These are phyloP conservation scores for Scaptomyza pallida DNA, from an alignment of 1,140 invertebrate genomes.

Conservation along the genomic window DNA sequence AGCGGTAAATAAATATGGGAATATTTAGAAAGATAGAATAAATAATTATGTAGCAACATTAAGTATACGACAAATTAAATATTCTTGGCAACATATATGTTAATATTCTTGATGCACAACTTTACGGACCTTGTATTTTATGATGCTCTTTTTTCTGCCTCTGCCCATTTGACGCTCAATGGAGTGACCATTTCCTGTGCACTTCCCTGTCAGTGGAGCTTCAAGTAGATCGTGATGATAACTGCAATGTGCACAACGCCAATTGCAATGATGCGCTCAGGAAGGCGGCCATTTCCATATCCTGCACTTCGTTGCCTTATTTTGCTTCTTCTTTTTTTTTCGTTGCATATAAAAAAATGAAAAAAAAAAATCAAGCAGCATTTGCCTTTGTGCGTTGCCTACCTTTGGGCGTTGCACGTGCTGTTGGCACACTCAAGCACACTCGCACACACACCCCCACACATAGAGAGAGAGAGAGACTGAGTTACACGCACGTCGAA, in stretches of 20 bases:
- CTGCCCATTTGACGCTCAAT: not conserved
- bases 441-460: conserved; percentile 13
- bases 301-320: conserved; percentile 25
- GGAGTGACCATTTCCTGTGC: conserved; percentile 31
- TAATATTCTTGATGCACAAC: no score
- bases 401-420: conserved; percentile 57
- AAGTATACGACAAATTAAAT: no score
- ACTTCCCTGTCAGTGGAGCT: conserved; percentile 4
- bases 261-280: conserved; percentile 53
- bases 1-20: no score
- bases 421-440: conserved; percentile 24
- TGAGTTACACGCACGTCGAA: conserved; percentile 67
- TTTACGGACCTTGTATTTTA: no score
- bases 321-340: not conserved
- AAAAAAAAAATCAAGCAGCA: conserved; percentile 60
- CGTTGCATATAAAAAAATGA: no score
- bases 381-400: conserved; percentile 50
- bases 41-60: no score
- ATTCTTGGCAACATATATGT: no score
- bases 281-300: conserved; percentile 56
- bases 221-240: conserved; percentile 42
- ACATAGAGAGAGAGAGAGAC: conserved; percentile 36
- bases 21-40: no score
- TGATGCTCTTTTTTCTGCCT: no score
- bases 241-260: conserved; percentile 33